Evolutionary conservation across 1,140 invertebrate species (phyloP), one percentile per base, ranked within the genome.

Genomic region (Saccostrea cuccullata): DNA sequence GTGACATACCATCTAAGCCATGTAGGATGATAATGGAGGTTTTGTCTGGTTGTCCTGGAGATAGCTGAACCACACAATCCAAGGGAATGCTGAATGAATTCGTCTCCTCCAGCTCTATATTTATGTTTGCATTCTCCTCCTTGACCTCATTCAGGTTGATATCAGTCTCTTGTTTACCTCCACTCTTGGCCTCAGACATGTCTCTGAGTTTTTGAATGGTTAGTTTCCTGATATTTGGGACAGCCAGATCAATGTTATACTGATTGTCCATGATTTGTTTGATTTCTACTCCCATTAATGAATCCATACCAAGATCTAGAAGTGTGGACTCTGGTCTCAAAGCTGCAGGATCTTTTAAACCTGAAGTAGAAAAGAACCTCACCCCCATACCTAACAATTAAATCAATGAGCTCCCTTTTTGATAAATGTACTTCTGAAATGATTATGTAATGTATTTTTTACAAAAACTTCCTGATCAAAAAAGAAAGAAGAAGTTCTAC

Each of bases 231-330:
- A 99, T 98, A 94, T 99, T 98, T 93, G 97, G 97, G 70, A 98
- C 97, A 64, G 97, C 97, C n/a, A 99, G 94, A 0, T 98, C 96
- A 47, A 99, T 93, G 94, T 99, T 98, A 95, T 97, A 98, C 91
- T 98, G 98, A 86, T 98, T 96, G 94, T 99, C 98, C 12, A 99
- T 95, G 0, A 97, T 98, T 94, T 99, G 98, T 95, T 99, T 99
- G 89, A 99, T 98, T 96, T 99, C 99, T 0, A 99, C 98, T 86
- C 98, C 98, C 98, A 99, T 99, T 58, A 99, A 95, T 0, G 98
- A 99, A 93, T 99, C 99, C 96, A 99, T 98, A 82, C 99, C 98
- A 11, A 99, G 96, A 94, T 99, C 98, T 17, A 97, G 97, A 9
- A 99, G 95, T 30, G 96, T 97, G 0, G 97, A 96, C 9, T 96